phyloP scores from a whole-genome alignment of 2,888 invertebrate species.

The Aspidiotus destructor region DNA sequence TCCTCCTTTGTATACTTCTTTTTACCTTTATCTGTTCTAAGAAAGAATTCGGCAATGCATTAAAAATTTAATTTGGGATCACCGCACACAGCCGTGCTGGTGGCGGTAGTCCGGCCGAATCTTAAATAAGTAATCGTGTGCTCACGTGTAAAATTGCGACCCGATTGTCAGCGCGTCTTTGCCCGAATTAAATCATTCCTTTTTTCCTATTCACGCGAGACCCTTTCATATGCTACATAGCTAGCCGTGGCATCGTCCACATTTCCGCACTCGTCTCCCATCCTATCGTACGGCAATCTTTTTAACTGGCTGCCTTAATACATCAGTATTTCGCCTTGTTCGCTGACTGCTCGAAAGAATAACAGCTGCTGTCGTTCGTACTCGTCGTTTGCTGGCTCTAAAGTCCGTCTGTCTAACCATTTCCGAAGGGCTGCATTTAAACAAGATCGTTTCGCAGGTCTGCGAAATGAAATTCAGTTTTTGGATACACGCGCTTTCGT shows the following conservation, averaged over 20 bases:
- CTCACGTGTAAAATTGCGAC: constrained; percentile 2
- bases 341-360: background rate
- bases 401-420: background rate
- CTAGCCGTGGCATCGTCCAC: no score
- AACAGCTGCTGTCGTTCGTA: background rate
- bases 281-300: no score
- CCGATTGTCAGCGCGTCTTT: background rate
- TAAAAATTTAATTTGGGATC: constrained; percentile 4
- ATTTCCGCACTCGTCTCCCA: no score
- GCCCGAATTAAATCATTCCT: constrained; percentile 3
- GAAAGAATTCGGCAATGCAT: background rate
- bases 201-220: background rate
- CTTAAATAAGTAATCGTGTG: constrained; percentile 4
- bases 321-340: no score
- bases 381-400: no score
- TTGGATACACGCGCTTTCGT: background rate
- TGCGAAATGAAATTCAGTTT: background rate
- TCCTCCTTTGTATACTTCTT: no score
- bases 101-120: background rate
- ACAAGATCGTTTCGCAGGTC: background rate
- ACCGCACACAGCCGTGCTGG: background rate
- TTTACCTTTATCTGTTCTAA: background rate
- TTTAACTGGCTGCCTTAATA: no score
- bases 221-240: background rate
- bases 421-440: constrained; percentile 1